Evolutionary conservation across 2,888 invertebrate genomes (phyloP).

Genomic region (Troilus luridus): DNA sequence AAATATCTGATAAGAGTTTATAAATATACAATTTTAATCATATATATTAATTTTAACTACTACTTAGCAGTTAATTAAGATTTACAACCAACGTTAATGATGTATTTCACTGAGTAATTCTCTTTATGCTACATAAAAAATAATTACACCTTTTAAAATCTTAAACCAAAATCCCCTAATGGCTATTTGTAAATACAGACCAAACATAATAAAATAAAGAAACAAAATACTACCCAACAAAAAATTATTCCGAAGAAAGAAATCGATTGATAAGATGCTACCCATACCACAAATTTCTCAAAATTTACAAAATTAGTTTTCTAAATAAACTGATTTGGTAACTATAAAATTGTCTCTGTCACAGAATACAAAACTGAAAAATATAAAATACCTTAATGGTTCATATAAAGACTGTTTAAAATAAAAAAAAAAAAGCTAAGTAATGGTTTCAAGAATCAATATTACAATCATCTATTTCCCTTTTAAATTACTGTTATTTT

Average conservation of each 20-base stretch:
- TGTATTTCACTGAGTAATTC: neutral
- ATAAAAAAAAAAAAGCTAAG: neutral
- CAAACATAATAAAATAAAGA: neutral
- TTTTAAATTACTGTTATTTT: neutral
- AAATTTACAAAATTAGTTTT: constrained; percentile 37
- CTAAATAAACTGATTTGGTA: constrained; percentile 31
- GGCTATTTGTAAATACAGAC: neutral
- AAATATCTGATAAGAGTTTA: constrained; percentile 31
- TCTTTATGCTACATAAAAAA: neutral
- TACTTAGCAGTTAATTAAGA: constrained; percentile 31
- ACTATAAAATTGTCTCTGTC: constrained; percentile 22
- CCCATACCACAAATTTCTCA: constrained; percentile 25
- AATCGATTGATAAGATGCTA: neutral
- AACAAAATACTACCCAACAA: neutral
- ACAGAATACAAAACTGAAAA: neutral
- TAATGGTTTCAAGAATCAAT: neutral
- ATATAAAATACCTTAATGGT: neutral
- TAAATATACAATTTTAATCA: constrained; percentile 36
- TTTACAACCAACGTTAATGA: constrained; percentile 39
- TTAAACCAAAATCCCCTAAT: constrained; percentile 15
- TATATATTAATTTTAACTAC: constrained; percentile 24
- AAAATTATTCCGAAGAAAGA: neutral
- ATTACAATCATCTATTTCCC: neutral
- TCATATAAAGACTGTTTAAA: neutral
- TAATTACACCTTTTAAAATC: constrained; percentile 20